Conservation (phyloP, 2,888 invertebrate species). For the Erebia ligea region DNA sequence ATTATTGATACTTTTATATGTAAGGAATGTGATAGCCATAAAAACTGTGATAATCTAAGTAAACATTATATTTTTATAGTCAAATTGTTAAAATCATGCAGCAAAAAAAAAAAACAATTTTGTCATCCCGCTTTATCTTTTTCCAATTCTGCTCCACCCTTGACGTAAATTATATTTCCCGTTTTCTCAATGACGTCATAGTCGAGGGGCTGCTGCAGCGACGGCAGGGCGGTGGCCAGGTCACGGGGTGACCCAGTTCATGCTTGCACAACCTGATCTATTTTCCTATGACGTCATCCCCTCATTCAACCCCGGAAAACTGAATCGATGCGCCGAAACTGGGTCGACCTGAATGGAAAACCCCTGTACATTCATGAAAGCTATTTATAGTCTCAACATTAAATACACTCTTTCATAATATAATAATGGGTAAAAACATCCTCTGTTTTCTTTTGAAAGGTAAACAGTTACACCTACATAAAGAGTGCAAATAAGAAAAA, state of each 20-base stretch:
- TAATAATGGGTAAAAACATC: not conserved
- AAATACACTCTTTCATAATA: not conserved
- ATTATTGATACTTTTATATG: too few species aligned
- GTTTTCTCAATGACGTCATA: slow-evolving; percentile 42
- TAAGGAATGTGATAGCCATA: too few species aligned
- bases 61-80: too few species aligned
- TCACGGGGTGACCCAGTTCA: slow-evolving; percentile 65
- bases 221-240: slow-evolving; percentile 51
- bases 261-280: slow-evolving; percentile 73
- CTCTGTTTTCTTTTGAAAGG: not conserved
- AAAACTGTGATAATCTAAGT: too few species aligned
- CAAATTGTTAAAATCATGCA: too few species aligned
- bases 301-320: slow-evolving; percentile 72
- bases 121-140: not conserved
- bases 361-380: slow-evolving; percentile 65
- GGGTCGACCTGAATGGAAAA: slow-evolving; percentile 75
- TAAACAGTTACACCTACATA: not conserved
- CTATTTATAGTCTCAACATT: slow-evolving; percentile 64
- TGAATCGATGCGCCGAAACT: slow-evolving; percentile 77
- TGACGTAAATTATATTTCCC: slow-evolving; percentile 29
- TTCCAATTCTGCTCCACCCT: slow-evolving; percentile 9
- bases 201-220: slow-evolving; percentile 38
- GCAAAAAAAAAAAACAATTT: too few species aligned
- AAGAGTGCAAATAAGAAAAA: too few species aligned
- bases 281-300: slow-evolving; percentile 76